A percentile compares a stretch with the other conserved stretches of the same genome.
These are phyloP conservation scores for Hydrotaea diabolus DNA, from an alignment of 2,888 invertebrate species.

Conservation along the genomic window DNA sequence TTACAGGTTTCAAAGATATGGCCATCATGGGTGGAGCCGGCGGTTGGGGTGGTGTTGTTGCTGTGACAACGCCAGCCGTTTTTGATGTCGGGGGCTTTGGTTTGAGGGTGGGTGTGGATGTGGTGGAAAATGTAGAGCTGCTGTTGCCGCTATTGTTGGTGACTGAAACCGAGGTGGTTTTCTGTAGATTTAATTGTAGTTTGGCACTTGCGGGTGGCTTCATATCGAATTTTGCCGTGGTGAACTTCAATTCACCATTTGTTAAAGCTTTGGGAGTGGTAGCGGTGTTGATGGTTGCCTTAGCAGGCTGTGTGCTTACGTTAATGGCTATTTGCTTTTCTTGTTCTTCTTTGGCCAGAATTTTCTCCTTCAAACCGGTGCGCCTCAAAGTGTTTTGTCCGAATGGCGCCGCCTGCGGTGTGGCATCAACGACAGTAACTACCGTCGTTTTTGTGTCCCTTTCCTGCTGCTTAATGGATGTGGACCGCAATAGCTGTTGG, in stretches of 20 bases:
- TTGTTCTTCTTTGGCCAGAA: constrained; percentile 74
- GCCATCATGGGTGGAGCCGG: constrained; percentile 78
- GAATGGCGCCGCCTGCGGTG: constrained; percentile 74
- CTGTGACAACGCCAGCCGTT: constrained; percentile 53
- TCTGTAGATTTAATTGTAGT: constrained; percentile 72
- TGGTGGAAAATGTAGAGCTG: neutral
- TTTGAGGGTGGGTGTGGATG: constrained; percentile 60
- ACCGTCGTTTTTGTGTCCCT: constrained; percentile 21
- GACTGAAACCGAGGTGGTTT: constrained; percentile 36
- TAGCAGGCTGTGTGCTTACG: constrained; percentile 47
- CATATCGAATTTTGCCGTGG: constrained; percentile 19
- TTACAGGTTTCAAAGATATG: constrained; percentile 63
- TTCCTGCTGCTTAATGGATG: constrained; percentile 55
- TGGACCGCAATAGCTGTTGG: constrained; percentile 21
- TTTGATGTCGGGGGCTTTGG: constrained; percentile 39
- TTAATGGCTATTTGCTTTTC: constrained; percentile 60
- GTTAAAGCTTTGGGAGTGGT: constrained; percentile 30
- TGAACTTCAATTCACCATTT: constrained; percentile 37
- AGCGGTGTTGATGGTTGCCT: neutral
- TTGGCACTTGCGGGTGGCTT: constrained; percentile 71
- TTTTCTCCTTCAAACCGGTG: constrained; percentile 81
- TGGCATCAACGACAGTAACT: neutral
- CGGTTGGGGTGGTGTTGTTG: constrained; percentile 68
- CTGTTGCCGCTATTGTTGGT: neutral
- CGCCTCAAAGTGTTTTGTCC: constrained; percentile 81